Percentiles rank a stretch among this genome's conserved stretches.
Evolutionary conservation across 2,113 vertebrate species (phyloP).

Genomic region (Dipodomys stephensi): DNA sequence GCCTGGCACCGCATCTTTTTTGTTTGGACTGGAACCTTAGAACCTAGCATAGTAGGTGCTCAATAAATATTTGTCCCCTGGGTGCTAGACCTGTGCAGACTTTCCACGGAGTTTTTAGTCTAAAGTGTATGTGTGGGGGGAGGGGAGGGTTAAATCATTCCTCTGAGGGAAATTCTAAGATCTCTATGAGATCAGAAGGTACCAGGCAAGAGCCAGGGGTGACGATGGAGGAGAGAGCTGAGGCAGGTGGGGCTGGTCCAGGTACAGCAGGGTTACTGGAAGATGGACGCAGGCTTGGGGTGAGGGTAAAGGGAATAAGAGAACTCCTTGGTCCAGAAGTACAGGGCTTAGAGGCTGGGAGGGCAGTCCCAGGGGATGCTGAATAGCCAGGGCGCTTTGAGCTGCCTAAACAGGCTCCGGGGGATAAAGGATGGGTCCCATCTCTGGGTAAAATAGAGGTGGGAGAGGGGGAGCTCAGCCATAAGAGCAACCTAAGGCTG

Average conservation of each 20-base stretch:
- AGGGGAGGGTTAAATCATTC: not conserved
- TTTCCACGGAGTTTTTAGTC: not conserved
- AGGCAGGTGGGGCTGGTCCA: not conserved
- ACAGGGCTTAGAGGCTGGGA: not conserved
- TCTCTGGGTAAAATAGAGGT: no score
- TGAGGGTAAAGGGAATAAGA: not conserved
- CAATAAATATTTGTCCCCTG: not conserved
- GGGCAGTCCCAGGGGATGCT: not conserved
- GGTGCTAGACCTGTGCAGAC: not conserved
- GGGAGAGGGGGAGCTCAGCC: not conserved
- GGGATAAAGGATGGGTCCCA: slow-evolving; percentile 60
- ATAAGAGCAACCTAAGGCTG: not conserved
- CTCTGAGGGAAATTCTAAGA: not conserved
- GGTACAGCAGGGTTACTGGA: not conserved
- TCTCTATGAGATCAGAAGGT: not conserved
- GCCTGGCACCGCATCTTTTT: not conserved
- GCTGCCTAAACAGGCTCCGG: no score
- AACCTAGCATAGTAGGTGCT: not conserved
- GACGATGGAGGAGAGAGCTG: not conserved
- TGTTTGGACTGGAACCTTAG: not conserved
- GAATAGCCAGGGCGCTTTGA: not conserved
- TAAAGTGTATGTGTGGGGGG: not conserved
- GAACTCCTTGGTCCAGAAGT: not conserved
- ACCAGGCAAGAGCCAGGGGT: not conserved
- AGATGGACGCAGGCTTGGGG: not conserved